phyloP scores from a whole-genome alignment of 2,113 vertebrate species.

The Passer montanus region DNA sequence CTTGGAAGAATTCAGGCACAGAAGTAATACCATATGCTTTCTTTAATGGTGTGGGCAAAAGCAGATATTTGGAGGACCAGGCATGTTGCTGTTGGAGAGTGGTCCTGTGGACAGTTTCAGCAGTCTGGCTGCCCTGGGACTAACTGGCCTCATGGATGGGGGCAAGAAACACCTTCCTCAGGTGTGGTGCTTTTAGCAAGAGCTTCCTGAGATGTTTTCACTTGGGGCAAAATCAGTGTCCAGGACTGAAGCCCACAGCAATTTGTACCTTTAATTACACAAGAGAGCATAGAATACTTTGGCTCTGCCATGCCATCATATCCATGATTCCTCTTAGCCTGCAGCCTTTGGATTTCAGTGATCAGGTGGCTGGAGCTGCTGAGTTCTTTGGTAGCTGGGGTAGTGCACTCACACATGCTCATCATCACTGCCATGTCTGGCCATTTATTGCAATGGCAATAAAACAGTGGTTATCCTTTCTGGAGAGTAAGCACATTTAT shows the following conservation, averaged over 20 bases:
- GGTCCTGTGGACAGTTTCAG: neutral
- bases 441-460: neutral
- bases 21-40: rapidly evolving
- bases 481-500: neutral
- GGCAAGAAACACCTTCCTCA: neutral
- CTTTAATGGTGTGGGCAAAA: neutral
- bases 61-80: neutral
- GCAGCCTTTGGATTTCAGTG: neutral
- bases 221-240: neutral
- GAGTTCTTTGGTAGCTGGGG: neutral
- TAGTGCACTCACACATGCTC: neutral
- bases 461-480: neutral
- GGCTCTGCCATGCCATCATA: rapidly evolving
- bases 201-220: neutral
- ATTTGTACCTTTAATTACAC: neutral
- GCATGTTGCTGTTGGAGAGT: neutral
- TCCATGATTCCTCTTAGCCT: neutral
- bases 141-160: neutral
- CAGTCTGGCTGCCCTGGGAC: neutral
- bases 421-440: rapidly evolving
- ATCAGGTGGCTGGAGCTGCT: neutral
- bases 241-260: neutral
- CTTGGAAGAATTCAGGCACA: neutral
- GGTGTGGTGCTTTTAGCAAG: neutral
- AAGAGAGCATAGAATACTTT: neutral